phyloP scores from a whole-genome alignment of 37 sponge, comb jelly and placozoan species.

The Bolinopsis microptera region DNA sequence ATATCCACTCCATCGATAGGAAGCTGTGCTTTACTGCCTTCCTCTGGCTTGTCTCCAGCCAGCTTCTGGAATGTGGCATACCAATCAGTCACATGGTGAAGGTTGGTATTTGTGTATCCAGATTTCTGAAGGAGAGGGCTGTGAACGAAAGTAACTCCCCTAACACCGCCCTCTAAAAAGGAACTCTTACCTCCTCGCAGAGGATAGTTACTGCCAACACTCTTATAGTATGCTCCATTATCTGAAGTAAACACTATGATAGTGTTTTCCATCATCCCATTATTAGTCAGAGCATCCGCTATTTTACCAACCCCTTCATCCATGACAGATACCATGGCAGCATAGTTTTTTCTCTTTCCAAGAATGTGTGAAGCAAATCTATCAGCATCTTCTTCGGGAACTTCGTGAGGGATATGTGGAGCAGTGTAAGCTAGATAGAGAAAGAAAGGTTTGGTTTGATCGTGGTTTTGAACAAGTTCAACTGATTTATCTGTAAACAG shows the following conservation, averaged over 20 bases:
- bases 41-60: background rate
- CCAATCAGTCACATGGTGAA: constrained; percentile 56
- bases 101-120: constrained; percentile 18
- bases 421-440: constrained; percentile 58
- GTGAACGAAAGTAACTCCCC: background rate
- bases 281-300: background rate
- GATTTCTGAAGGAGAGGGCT: constrained; percentile 13
- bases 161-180: constrained; percentile 32
- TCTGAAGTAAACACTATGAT: constrained; percentile 44
- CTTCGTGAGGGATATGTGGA: constrained; percentile 19
- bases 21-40: background rate
- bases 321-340: constrained; percentile 17
- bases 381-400: background rate
- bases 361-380: background rate
- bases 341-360: background rate
- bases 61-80: constrained; percentile 28
- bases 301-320: constrained; percentile 44
- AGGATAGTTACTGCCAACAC: constrained; percentile 34
- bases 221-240: background rate
- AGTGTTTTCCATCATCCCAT: constrained; percentile 9
- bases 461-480: background rate
- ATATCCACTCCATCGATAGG: constrained; percentile 7
- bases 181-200: constrained; percentile 39
- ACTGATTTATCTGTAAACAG: constrained; percentile 28
- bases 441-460: background rate